Conservation (phyloP, 2,113 vertebrate genomes). For the Hipposideros armiger region DNA sequence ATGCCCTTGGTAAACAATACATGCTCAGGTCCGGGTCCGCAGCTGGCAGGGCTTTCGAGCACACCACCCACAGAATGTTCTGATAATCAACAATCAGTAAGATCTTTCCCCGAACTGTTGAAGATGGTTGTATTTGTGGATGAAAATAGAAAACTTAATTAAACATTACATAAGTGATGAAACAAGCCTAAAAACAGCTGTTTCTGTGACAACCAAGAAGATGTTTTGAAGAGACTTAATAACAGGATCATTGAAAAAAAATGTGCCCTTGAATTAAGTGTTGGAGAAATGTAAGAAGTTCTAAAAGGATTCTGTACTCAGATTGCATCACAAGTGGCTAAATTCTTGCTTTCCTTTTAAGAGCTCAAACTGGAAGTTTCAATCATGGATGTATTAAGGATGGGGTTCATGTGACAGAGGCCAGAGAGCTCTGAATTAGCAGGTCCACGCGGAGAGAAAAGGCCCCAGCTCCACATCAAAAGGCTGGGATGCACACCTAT, state of each 20-base stretch:
- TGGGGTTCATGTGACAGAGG: neutral
- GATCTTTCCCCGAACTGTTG: neutral
- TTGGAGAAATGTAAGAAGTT: neutral
- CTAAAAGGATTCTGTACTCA: neutral
- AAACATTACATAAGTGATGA: constrained; percentile 20
- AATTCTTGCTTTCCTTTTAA: constrained; percentile 36
- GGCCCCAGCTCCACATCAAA: neutral
- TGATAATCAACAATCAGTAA: neutral
- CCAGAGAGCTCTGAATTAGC: neutral
- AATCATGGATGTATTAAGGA: neutral
- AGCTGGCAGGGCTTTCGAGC: neutral
- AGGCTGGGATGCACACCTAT: neutral
- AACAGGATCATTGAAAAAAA: neutral
- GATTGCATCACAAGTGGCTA: neutral
- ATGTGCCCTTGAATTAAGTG: constrained; percentile 37
- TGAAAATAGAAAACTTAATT: constrained; percentile 31
- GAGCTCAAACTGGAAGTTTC: neutral
- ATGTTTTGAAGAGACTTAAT: neutral
- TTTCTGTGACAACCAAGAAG: neutral
- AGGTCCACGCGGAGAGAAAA: neutral
- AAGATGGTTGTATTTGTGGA: neutral
- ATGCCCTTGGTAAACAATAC: accelerated
- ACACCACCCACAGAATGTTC: neutral
- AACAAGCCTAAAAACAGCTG: neutral
- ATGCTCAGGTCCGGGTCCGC: accelerated